These are phyloP conservation scores for Nansenia antarctica DNA, from an alignment of 2,113 vertebrate genomes.

Conservation along the genomic window DNA sequence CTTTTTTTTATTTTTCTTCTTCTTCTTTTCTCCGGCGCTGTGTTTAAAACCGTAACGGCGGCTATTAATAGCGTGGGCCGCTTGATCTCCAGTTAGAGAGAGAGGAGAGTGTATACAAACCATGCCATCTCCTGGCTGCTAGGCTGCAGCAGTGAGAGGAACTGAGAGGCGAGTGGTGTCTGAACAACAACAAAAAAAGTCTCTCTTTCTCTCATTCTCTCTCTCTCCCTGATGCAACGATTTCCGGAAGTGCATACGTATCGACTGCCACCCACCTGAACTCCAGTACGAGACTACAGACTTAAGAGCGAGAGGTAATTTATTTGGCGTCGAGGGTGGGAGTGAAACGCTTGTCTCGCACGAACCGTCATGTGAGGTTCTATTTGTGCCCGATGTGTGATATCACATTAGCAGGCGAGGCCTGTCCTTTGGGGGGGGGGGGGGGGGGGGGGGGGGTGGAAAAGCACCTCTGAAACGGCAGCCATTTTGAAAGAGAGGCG, in stretches of 20 bases:
- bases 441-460: too few species aligned
- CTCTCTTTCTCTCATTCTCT: too few species aligned
- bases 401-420: not conserved
- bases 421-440: not conserved
- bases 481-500: constrained; percentile 28
- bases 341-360: not conserved
- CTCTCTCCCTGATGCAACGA: too few species aligned
- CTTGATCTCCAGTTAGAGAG: constrained; percentile 59
- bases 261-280: too few species aligned
- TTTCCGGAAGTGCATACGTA: too few species aligned
- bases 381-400: not conserved
- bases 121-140: constrained; percentile 87
- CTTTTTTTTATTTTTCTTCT: not conserved
- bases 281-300: too few species aligned
- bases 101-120: constrained; percentile 77
- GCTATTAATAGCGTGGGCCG: constrained; percentile 73
- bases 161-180: too few species aligned
- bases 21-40: constrained; percentile 18
- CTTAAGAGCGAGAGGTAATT: not conserved
- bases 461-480: not conserved
- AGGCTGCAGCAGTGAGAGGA: constrained; percentile 61
- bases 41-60: constrained; percentile 57
- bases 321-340: not conserved
- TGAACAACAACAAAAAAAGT: too few species aligned
- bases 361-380: not conserved